Conservation (phyloP, 2,888 invertebrate genomes). For the Drosophila borborema region DNA sequence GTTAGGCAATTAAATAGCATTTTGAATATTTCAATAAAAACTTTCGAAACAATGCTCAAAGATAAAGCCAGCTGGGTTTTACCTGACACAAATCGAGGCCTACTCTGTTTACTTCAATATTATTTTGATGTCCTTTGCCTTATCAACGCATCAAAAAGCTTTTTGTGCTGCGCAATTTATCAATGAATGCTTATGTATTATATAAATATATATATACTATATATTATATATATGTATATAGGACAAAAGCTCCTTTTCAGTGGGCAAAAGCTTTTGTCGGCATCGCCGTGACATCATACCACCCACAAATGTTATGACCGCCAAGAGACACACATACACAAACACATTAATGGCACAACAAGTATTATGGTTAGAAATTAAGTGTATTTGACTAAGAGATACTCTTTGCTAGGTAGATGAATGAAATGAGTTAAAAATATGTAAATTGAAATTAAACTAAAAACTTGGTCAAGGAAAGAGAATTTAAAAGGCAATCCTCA, state of each 20-base stretch:
- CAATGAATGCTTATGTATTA: conserved; percentile 14
- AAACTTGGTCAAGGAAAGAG: too few species aligned
- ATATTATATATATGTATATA: conserved; percentile 4
- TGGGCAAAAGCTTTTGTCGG: conserved; percentile 43
- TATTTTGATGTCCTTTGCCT: conserved; percentile 9
- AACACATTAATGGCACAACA: conserved; percentile 44
- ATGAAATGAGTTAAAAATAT: background rate
- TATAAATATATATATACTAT: background rate
- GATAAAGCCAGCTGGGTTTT: background rate
- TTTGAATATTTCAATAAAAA: conserved; percentile 27
- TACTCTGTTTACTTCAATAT: conserved; percentile 9
- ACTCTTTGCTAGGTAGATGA: conserved; percentile 8
- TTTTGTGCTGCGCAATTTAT: conserved; percentile 32
- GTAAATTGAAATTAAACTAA: too few species aligned
- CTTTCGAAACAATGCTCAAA: background rate
- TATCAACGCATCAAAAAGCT: conserved; percentile 13
- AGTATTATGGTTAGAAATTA: conserved; percentile 25
- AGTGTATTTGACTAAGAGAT: background rate
- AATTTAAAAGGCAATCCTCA: too few species aligned
- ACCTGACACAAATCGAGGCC: conserved; percentile 1
- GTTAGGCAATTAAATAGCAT: conserved; percentile 72
- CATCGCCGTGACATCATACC: conserved; percentile 53
- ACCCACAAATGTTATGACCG: conserved; percentile 44
- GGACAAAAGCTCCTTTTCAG: conserved; percentile 42
- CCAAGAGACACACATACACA: conserved; percentile 26